Percentiles rank a stretch among this genome's conserved stretches.
Conservation (phyloP, 1,140 invertebrate genomes). For the Drosophila littoralis region DNA sequence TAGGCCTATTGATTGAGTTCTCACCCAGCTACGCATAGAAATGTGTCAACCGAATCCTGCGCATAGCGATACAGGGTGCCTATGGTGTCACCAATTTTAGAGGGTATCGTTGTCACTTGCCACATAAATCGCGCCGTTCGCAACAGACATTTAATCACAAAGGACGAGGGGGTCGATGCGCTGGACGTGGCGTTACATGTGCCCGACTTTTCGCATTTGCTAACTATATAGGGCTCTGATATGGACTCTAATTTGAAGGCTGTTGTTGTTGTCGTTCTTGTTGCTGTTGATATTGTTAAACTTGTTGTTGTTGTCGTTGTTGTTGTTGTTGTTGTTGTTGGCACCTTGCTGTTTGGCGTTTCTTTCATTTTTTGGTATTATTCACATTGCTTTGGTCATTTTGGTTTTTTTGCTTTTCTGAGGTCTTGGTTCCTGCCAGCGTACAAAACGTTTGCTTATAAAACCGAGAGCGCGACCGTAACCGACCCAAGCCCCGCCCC, state of each 20-base stretch:
- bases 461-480: neutral
- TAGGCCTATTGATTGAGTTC: slow-evolving; percentile 21
- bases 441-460: slow-evolving; percentile 1
- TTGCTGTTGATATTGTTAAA: neutral
- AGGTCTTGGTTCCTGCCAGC: slow-evolving; percentile 1
- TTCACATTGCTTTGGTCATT: slow-evolving; percentile 47
- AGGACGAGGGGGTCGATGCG: slow-evolving; percentile 52
- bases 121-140: slow-evolving; percentile 83
- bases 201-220: slow-evolving; percentile 18
- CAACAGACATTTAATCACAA: slow-evolving; percentile 82
- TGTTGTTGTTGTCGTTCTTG: neutral
- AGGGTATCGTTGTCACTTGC: slow-evolving; percentile 83
- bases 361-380: slow-evolving; percentile 75
- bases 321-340: slow-evolving; percentile 48
- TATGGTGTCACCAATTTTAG: slow-evolving; percentile 81
- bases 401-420: slow-evolving; percentile 9
- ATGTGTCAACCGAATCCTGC: slow-evolving; percentile 78
- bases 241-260: slow-evolving; percentile 17
- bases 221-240: slow-evolving; percentile 6
- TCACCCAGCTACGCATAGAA: slow-evolving; percentile 84
- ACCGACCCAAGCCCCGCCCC: slow-evolving; percentile 1
- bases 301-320: slow-evolving; percentile 34
- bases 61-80: slow-evolving; percentile 82
- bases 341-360: slow-evolving; percentile 70
- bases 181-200: slow-evolving; percentile 17